These are phyloP conservation scores for Lanistes nyassanus DNA, from an alignment of 1,140 invertebrate genomes.

Conservation along the genomic window DNA sequence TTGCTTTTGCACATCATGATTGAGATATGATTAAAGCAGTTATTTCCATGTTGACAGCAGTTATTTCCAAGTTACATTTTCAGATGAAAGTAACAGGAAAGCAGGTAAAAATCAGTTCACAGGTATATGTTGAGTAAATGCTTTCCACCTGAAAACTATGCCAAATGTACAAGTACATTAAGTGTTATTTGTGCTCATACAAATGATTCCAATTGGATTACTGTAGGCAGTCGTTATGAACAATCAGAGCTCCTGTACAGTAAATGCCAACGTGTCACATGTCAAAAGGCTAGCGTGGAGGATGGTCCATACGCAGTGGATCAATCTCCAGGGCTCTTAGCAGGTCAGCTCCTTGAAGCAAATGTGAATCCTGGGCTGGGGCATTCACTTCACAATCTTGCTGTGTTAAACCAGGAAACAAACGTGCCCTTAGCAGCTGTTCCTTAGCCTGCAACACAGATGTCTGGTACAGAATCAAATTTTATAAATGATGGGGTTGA, in stretches of 20 bases:
- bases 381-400: conserved; percentile 49
- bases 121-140: too few relatives aligned
- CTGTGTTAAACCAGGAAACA: conserved; percentile 23
- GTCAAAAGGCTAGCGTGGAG: neutral
- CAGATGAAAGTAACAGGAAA: too few relatives aligned
- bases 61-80: too few relatives aligned
- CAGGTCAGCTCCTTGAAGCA: conserved; percentile 41
- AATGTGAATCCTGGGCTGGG: conserved; percentile 21
- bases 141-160: too few relatives aligned
- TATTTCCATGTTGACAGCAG: too few relatives aligned
- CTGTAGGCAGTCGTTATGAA: too few relatives aligned
- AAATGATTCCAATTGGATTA: too few relatives aligned
- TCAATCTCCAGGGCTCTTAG: conserved; percentile 31
- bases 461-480: neutral
- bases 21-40: too few relatives aligned
- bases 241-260: too few relatives aligned
- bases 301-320: neutral
- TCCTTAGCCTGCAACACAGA: neutral
- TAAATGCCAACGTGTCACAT: neutral
- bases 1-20: too few relatives aligned
- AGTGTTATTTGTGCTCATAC: conserved; percentile 9
- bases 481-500: neutral
- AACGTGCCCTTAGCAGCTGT: neutral
- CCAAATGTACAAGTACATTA: too few relatives aligned
- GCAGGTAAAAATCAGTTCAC: too few relatives aligned